Base-by-base conservation (phyloP, 2,888 invertebrate species). In the Cryptosula pallasiana region DNA sequence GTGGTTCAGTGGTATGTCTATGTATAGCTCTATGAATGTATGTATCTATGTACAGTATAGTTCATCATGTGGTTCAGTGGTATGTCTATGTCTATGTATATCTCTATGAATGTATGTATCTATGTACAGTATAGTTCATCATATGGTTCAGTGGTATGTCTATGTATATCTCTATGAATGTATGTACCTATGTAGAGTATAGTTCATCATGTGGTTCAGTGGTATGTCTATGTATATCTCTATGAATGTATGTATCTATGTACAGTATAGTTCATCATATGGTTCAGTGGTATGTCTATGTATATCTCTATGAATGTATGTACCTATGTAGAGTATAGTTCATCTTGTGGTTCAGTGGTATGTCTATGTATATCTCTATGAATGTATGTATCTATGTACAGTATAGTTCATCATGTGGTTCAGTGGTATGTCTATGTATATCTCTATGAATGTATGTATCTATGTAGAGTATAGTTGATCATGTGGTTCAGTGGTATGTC, bases 31-130 rank as follows among this genome's bases (percentile, higher is more conserved):
- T 5, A 45, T 45, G 45, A 45, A 45, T 20, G 9, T 45, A 45
- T 45, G 5, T 5, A 45, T 45, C 20, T 45, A 45, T 45, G 9
- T 45, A n/a, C 20, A 45, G 45, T 45, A 20, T n/a, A 96, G 90
- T 96, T 97, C 81, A 95, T 98, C 74, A 98, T 98, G 97, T 98
- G 97, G 97, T 97, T 97, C 84, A 95, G 95, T 84, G 93, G 91
- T 90, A 83, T 84, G 87, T 85, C 73, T n/a, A n/a, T n/a, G n/a
- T n/a, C n/a, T 55, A 71, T 70, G 32, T 55, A 1, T 1, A 13
- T 5, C 45, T 45, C 45, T 5, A 45, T 45, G 45, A 45, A 45
- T 20, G 9, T 45, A 45, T 45, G 5, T 5, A 45, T 45, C 20
- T 45, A 45, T 45, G 9, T 45, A n/a, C 20, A 45, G 45, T 45